Evolutionary conservation across 2,113 vertebrate species (phyloP), one percentile per base, ranked within the genome.

Genomic region (Cavia porcellus): DNA sequence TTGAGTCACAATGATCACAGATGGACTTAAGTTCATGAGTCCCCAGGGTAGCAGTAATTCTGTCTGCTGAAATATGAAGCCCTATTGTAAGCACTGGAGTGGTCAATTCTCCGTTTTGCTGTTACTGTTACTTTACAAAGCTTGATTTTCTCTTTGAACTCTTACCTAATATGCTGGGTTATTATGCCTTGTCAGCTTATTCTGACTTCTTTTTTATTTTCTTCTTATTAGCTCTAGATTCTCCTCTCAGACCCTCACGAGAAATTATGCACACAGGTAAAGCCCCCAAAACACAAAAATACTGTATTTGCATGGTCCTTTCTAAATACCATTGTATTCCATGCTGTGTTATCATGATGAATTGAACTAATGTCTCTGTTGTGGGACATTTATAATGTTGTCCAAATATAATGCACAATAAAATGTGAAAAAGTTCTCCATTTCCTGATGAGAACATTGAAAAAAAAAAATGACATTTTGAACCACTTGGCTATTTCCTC

Each of bases 341-440:
- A 70, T 68, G 61, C 57, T 72, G 22, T n/a, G 38, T 4, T 52
- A 79, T 17, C 28, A 9, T 68, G n/a, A 68, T 59, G 93, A 61
- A 74, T 42, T 83, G 35, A 92, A 61, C 19, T 24, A 80, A 81
- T 30, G 19, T 11, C 1, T 94, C 22, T 84, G 0, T 80, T 85
- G 52, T 50, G 79, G 47, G 19, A 38, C 28, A 75, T 80, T 94
- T 61, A 70, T 50, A 93, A 13, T 42, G 14, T 61, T 24, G 2
- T 11, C 4, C 42, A 92, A 83, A 92, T 93, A 80, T 85, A 91
- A 96, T 84, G 19, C 25, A 90, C 86, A 94, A 55, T 30, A 62
- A 62, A 90, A 66, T 38, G 25, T 17, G 15, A 68, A 83, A 68
- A 79, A 22, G 82, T 35, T 14, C 38, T 10, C 10, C 11, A 9